Evolutionary conservation across 92 coral and sea anemone genomes (phyloP), one percentile per base, ranked within the genome.

Genomic region (Porites rus): DNA sequence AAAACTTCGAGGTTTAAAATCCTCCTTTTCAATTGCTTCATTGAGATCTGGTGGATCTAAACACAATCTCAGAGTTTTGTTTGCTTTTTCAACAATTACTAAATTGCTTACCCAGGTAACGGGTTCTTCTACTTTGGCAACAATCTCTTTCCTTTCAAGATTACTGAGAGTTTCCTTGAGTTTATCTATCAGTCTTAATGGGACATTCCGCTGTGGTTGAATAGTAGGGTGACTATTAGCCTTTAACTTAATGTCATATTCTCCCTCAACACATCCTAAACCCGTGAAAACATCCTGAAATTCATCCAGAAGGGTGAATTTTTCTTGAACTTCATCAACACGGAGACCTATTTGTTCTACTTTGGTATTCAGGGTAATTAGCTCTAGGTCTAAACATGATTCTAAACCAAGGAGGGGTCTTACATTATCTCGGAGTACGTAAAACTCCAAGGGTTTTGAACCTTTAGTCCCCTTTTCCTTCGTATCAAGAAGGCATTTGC

Each of bases 341-440:
- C 67, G 28, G 80, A 77, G 65, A 46, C 72, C 84, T 74, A 20
- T 76, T 20, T 74, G 59, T 77, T 65, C 75, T 51, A 86, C 84
- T 14, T 65, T 86, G 78, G 65, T n/a, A 78, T 53, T 59, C 46
- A 77, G 13, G 65, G 77, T 66, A 67, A 77, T 76, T 38, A 86
- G 75, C 66, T 74, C 85, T 75, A 74, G 62, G 73, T 80, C 68
- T 64, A 88, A 69, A 61, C 84, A 83, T 72, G 91, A 65, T 88
- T 88, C 88, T 76, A 75, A 70, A 72, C 88, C 83, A 24, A 88
- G 77, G 52, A 88, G 84, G 13, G 88, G 88, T 84, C 69, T 83
- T 20, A 88, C 92, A 76, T 75, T 72, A 51, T 82, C 88, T 38
- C 80, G 67, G 72, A 88, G 70, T 20, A 88, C 86, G 83, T 88